phyloP scores from a whole-genome alignment of 2,113 vertebrate species.

The Alethe castanea region DNA sequence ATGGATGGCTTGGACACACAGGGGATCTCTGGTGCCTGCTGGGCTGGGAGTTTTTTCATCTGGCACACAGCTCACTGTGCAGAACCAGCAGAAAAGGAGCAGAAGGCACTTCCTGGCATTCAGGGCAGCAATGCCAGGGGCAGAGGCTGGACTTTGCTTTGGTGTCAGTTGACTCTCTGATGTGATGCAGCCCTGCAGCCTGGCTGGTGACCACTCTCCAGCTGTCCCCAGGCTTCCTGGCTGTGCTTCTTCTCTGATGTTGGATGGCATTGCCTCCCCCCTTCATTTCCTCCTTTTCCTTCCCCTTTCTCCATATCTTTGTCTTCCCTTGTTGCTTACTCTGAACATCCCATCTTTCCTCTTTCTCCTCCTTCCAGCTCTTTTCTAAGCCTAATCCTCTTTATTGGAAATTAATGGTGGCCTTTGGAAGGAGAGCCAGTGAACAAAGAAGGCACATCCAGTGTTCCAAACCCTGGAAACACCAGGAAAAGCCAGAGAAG shows the following conservation, averaged over 20 bases:
- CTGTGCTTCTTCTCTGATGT: not conserved
- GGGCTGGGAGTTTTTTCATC: not conserved
- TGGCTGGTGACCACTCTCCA: not conserved
- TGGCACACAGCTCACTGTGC: not conserved
- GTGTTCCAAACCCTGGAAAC: not conserved
- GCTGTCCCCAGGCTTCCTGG: not conserved
- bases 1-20: not conserved
- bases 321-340: not conserved
- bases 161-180: not conserved
- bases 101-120: not conserved
- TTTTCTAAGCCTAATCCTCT: not conserved
- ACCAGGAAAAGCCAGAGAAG: not conserved
- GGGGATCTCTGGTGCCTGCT: not conserved
- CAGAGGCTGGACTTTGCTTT: not conserved
- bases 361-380: not conserved
- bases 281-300: not conserved
- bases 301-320: not conserved
- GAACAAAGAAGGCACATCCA: not conserved
- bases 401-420: not conserved
- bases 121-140: conserved; percentile 8
- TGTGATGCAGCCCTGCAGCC: conserved; percentile 1
- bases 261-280: not conserved
- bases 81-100: not conserved
- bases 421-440: not conserved
- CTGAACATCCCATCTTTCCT: not conserved